Conservation (phyloP, 2,888 invertebrate genomes). For the Laspeyria flexula region DNA sequence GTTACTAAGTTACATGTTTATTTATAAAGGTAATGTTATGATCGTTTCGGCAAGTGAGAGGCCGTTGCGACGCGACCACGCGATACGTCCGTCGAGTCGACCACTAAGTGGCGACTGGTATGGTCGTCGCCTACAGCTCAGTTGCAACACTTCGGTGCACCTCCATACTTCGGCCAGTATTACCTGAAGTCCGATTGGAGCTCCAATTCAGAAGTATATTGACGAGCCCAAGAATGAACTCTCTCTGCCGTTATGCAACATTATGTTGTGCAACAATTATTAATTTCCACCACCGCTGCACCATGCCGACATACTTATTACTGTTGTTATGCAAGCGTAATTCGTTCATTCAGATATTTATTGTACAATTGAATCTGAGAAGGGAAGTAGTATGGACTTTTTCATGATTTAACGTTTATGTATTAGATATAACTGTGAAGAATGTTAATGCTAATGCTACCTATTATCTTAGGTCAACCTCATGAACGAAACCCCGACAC, state of each 20-base stretch:
- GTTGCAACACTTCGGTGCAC: conserved; percentile 58
- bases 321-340: conserved; percentile 9
- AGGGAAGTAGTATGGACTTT: neutral
- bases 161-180: conserved; percentile 37
- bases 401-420: neutral
- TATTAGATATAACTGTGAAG: no score
- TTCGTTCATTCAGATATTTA: neutral
- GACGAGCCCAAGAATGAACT: conserved; percentile 57
- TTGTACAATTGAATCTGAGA: neutral
- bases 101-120: conserved; percentile 75
- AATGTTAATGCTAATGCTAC: no score
- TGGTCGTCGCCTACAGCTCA: conserved; percentile 39
- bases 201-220: conserved; percentile 76
- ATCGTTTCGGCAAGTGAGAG: conserved; percentile 32
- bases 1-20: conserved; percentile 53
- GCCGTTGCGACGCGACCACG: conserved; percentile 63
- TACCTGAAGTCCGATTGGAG: conserved; percentile 46
- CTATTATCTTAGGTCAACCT: no score
- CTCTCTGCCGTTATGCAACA: conserved; percentile 73
- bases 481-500: no score
- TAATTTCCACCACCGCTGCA: conserved; percentile 32
- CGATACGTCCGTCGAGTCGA: conserved; percentile 73
- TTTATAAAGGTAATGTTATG: conserved; percentile 26
- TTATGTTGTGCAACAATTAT: conserved; percentile 66
- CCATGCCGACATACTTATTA: neutral